A percentile compares a stretch with the other conserved stretches of the same genome.
Evolutionary conservation across 2,797 vertebrate species (phyloP).

Genomic region (Knipowitschia caucasica): DNA sequence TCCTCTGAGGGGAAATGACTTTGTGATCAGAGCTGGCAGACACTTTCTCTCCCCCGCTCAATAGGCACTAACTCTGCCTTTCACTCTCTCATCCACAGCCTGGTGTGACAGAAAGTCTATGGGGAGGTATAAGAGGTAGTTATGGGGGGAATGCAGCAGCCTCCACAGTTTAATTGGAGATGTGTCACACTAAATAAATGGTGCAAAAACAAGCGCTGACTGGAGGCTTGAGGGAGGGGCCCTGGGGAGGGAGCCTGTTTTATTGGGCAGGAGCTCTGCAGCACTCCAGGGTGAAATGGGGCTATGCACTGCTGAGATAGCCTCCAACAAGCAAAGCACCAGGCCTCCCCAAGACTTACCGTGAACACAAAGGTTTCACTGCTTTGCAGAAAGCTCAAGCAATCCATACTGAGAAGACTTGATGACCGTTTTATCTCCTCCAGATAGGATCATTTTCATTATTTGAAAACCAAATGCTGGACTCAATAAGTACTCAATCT

Average conservation of each 20-base stretch:
- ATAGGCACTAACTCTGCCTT: conserved; percentile 48
- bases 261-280: conserved; percentile 80
- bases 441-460: conserved; percentile 36
- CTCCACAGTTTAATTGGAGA: conserved; percentile 85
- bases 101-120: conserved; percentile 79
- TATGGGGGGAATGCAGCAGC: conserved; percentile 81
- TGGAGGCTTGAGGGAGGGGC: conserved; percentile 78
- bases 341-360: conserved; percentile 48
- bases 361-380: conserved; percentile 62
- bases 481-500: too few species aligned
- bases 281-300: conserved; percentile 71
- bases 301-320: conserved; percentile 70
- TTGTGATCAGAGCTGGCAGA: conserved; percentile 80
- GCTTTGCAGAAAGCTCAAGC: conserved; percentile 28
- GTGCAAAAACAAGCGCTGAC: conserved; percentile 82
- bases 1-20: conserved; percentile 75
- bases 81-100: conserved; percentile 70
- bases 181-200: conserved; percentile 86
- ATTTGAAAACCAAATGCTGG: too few species aligned
- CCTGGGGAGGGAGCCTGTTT: conserved; percentile 75
- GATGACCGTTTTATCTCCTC: conserved; percentile 34
- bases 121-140: conserved; percentile 82
- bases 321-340: conserved; percentile 66
- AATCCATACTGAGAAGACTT: conserved; percentile 38
- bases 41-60: conserved; percentile 56